Conservation (phyloP, 1,140 invertebrate species). For the Sycophila sp. region DNA sequence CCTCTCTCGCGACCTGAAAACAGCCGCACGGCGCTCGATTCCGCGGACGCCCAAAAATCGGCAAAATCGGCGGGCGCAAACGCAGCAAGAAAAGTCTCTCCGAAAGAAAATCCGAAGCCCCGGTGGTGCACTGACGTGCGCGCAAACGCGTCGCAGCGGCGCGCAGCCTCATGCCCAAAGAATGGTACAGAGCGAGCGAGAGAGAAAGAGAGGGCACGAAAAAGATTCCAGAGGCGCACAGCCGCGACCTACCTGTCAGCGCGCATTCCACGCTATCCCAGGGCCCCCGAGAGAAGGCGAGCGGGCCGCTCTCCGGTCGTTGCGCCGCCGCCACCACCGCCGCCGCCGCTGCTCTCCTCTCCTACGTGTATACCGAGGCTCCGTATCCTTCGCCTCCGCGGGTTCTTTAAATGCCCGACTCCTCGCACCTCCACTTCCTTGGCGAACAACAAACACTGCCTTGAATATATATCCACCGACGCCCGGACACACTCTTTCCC, state of each 20-base stretch:
- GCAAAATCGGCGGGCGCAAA: too few species aligned
- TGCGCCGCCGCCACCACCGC: neutral
- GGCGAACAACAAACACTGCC: too few species aligned
- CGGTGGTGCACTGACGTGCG: too few species aligned
- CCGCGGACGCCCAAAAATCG: too few species aligned
- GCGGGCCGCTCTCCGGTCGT: constrained; percentile 8
- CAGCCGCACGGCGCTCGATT: too few species aligned
- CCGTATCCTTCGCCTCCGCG: too few species aligned
- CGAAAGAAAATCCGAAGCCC: too few species aligned
- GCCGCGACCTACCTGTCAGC: constrained; percentile 54
- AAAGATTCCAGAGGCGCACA: constrained; percentile 53
- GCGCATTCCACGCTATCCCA: constrained; percentile 55
- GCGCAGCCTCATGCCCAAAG: neutral
- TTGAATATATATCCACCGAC: too few species aligned
- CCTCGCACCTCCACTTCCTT: too few species aligned
- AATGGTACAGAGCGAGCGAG: constrained; percentile 16
- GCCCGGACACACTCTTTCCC: neutral
- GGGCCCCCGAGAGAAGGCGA: constrained; percentile 36
- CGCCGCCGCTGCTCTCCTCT: constrained; percentile 3
- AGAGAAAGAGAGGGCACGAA: constrained; percentile 18
- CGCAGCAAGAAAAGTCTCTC: neutral
- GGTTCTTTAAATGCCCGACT: constrained; percentile 34
- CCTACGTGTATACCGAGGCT: constrained; percentile 6
- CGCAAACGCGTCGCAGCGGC: too few species aligned
- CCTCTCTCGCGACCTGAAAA: too few species aligned